These are phyloP conservation scores for Drosophila auraria DNA, from an alignment of 1,140 invertebrate genomes.

Conservation along the genomic window DNA sequence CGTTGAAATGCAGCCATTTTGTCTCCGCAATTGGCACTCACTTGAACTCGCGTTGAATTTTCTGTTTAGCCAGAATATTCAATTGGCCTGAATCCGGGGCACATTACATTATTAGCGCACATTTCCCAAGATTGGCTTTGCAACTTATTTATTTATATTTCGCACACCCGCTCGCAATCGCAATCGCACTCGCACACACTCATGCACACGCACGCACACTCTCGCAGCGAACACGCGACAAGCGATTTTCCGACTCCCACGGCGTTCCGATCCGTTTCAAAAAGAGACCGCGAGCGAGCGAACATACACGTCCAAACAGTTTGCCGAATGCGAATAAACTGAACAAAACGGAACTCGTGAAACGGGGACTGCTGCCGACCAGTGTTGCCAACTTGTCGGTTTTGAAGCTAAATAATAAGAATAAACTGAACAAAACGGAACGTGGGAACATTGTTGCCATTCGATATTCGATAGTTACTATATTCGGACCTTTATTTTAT, in stretches of 20 bases:
- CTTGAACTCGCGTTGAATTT: slow-evolving; percentile 47
- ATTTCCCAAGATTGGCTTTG: slow-evolving; percentile 13
- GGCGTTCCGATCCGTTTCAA: slow-evolving; percentile 30
- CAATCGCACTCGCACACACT: slow-evolving; percentile 7
- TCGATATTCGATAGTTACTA: too few relatives aligned
- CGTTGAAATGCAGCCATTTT: slow-evolving; percentile 80
- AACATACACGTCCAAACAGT: too few relatives aligned
- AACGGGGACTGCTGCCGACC: too few relatives aligned
- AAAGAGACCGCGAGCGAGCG: neutral
- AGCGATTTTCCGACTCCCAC: slow-evolving; percentile 38
- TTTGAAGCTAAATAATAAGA: too few relatives aligned
- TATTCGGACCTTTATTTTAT: too few relatives aligned
- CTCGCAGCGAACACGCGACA: slow-evolving; percentile 20
- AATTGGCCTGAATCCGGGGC: slow-evolving; percentile 10
- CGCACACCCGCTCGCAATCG: slow-evolving; percentile 13
- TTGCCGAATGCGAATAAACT: too few relatives aligned
- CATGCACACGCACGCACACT: slow-evolving; percentile 24
- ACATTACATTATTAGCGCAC: slow-evolving; percentile 17
- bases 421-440: too few relatives aligned
- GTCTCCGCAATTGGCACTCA: slow-evolving; percentile 76
- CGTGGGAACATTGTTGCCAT: too few relatives aligned
- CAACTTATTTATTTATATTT: slow-evolving; percentile 32
- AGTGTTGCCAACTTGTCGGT: too few relatives aligned
- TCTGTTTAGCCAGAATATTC: slow-evolving; percentile 37
- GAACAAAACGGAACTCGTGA: too few relatives aligned